phyloP scores from a whole-genome alignment of 2,113 vertebrate genomes.

The Pristiophorus japonicus region DNA sequence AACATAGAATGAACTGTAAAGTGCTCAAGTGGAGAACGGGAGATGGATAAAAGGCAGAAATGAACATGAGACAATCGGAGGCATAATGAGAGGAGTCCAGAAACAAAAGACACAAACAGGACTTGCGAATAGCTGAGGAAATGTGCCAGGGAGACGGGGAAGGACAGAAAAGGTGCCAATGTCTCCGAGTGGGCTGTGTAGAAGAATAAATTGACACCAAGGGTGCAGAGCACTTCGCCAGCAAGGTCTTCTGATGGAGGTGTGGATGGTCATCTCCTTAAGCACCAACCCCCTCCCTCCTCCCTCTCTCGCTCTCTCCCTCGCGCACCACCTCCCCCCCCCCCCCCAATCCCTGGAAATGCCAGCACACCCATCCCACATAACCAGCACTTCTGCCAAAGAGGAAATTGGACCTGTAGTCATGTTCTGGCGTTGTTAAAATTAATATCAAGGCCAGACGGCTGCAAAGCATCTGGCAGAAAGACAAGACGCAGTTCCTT shows the following conservation, averaged over 20 bases:
- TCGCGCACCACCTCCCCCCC: no score
- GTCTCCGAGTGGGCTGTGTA: neutral
- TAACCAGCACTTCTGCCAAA: no score
- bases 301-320: no score
- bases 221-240: neutral
- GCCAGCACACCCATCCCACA: neutral
- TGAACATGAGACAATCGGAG: no score
- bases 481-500: neutral
- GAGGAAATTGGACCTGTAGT: neutral
- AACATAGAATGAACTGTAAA: no score
- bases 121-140: no score
- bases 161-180: no score
- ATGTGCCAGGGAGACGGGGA: no score
- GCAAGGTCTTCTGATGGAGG: neutral
- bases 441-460: neutral
- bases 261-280: neutral
- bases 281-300: neutral
- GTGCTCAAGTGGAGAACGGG: no score
- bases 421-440: neutral
- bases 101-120: no score
- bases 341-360: neutral
- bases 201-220: neutral
- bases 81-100: no score
- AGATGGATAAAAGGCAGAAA: no score
- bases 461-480: neutral